phyloP scores from a whole-genome alignment of 2,797 vertebrate genomes.

The Eptatretus atami region DNA sequence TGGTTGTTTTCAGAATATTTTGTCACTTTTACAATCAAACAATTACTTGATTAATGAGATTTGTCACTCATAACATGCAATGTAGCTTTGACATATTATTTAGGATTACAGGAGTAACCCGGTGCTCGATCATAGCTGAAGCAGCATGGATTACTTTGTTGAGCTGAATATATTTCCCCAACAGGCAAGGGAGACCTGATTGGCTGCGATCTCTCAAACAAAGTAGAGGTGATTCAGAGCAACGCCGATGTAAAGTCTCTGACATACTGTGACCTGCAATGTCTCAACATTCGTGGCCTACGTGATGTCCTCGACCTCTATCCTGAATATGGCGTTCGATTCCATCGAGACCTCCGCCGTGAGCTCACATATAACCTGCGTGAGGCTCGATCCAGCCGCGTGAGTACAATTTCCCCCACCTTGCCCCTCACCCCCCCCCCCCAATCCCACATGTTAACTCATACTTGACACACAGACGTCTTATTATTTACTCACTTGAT shows the following conservation, averaged over 20 bases:
- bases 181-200: slow-evolving; percentile 79
- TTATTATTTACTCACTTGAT: no score
- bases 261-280: slow-evolving; percentile 77
- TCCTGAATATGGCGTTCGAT: slow-evolving; percentile 47
- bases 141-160: no score
- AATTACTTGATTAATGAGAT: no score
- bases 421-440: no score
- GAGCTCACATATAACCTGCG: slow-evolving; percentile 81
- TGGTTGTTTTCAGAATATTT: no score
- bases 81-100: no score
- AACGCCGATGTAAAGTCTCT: slow-evolving; percentile 67
- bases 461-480: no score
- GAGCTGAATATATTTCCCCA: neutral
- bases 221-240: slow-evolving; percentile 50
- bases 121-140: no score
- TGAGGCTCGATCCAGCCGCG: slow-evolving; percentile 51
- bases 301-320: slow-evolving; percentile 53
- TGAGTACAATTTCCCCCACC: slow-evolving; percentile 14
- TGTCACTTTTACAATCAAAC: no score
- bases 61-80: no score
- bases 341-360: slow-evolving; percentile 43
- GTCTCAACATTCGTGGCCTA: slow-evolving; percentile 41
- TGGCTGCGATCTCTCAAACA: slow-evolving; percentile 41
- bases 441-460: no score
- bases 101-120: no score